Evolutionary conservation across 2,113 vertebrate species (phyloP), one percentile per base, ranked within the genome.

Genomic region (Octodon degus): DNA sequence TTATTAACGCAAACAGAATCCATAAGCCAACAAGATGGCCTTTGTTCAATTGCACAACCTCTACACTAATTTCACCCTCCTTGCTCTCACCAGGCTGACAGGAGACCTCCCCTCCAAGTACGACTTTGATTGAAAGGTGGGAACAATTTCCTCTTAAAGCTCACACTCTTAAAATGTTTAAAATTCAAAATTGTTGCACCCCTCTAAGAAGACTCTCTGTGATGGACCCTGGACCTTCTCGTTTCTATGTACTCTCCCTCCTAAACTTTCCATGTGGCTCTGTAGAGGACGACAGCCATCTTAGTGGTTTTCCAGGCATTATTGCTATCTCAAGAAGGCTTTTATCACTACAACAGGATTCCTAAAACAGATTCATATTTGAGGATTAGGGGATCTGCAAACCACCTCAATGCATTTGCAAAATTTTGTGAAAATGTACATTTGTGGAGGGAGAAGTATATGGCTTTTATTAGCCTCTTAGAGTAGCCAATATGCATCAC

Each of bases 21-120:
- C 50, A n/a, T 32, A 34, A 84, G 32, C 83, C 92, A 85, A 97
- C 76, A 97, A 95, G 70, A 82, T 86, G n/a, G 90, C 20, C 92
- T 96, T 94, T 95, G 94, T 97, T 94, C 50, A 14, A 50, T 22
- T 27, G 27, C 55, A 88, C 72, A 86, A 32, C 53, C 70, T 27
- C 67, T n/a, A 16, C 55, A 90, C 47, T 79, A 1, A 88, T 90
- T 94, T 30, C 40, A 14, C 4, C 30, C 16, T 55, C 40, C 8
- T 84, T 32, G 30, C 60, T 74, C 37, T 85, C 70, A 37, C 58
- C 11, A 8, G 77, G 34, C 68, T 85, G 62, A 32, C 53, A 47
- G 12, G 2, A 86, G 43, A 19, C 55, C 22, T 53, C 12, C 17
- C 13, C 47, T 40, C 83, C 34, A 91, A 85, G n/a, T 14, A 27